phyloP scores from a whole-genome alignment of 2,888 invertebrate genomes.

The Alloscopus bannaensis region DNA sequence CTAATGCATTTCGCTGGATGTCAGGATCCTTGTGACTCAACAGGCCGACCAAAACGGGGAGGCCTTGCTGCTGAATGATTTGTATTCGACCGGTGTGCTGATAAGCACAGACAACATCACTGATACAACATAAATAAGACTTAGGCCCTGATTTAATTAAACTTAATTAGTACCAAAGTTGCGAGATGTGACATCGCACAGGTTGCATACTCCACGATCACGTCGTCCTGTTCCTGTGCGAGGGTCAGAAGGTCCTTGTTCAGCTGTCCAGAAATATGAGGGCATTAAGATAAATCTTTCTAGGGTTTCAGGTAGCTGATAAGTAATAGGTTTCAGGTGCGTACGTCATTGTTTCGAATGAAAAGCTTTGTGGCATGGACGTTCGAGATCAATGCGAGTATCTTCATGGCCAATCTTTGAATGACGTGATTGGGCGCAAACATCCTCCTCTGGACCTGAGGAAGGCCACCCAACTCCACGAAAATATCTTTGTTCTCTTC shows the following conservation, averaged over 20 bases:
- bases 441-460: conserved; percentile 54
- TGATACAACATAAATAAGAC: neutral
- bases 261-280: conserved; percentile 26
- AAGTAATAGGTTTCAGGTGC: conserved; percentile 4
- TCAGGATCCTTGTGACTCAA: conserved; percentile 65
- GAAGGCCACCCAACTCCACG: conserved; percentile 62
- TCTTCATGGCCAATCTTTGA: conserved; percentile 68
- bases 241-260: conserved; percentile 58
- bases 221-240: conserved; percentile 57
- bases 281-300: neutral
- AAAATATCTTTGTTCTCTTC: conserved; percentile 66
- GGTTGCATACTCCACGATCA: conserved; percentile 67
- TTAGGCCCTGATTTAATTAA: neutral
- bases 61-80: conserved; percentile 64
- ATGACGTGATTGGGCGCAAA: conserved; percentile 60
- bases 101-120: neutral
- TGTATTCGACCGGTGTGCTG: conserved; percentile 68
- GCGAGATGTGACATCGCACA: conserved; percentile 57
- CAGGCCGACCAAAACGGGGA: conserved; percentile 49
- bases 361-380: conserved; percentile 63
- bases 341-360: conserved; percentile 61
- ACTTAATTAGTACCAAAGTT: conserved; percentile 48
- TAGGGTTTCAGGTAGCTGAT: neutral
- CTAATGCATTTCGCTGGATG: conserved; percentile 66
- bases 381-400: conserved; percentile 61